phyloP scores from a whole-genome alignment of 2,113 vertebrate genomes.

The Scomber japonicus region DNA sequence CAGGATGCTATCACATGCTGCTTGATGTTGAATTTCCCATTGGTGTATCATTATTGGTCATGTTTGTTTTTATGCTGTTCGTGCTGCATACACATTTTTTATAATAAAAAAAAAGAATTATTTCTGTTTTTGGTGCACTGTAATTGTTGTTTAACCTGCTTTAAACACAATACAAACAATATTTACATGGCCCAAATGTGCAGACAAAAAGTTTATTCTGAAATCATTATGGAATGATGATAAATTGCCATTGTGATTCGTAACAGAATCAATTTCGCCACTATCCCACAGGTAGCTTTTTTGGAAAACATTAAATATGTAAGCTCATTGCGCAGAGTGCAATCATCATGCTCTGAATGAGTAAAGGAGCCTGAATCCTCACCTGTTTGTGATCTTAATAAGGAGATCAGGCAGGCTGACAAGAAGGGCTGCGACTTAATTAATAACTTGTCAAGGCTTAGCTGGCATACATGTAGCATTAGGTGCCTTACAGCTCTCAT shows the following conservation, averaged over 20 bases:
- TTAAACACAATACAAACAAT: slow-evolving; percentile 12
- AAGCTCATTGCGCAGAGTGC: slow-evolving; percentile 2
- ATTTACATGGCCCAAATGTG: background rate
- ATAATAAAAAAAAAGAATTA: too few relatives aligned
- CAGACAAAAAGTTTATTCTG: background rate
- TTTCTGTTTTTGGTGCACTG: background rate
- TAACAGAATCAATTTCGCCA: background rate
- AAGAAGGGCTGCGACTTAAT: slow-evolving; percentile 72
- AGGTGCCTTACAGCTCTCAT: slow-evolving; percentile 58
- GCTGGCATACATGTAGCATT: slow-evolving; percentile 64
- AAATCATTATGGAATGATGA: background rate
- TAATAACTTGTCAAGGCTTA: slow-evolving; percentile 71
- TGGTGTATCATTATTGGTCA: slow-evolving; percentile 9
- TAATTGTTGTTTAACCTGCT: slow-evolving; percentile 9
- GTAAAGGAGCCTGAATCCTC: slow-evolving; percentile 34
- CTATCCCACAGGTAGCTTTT: slow-evolving; percentile 5
- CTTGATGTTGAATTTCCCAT: slow-evolving; percentile 11
- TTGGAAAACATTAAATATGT: slow-evolving; percentile 1
- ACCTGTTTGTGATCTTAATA: slow-evolving; percentile 63
- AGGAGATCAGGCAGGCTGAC: slow-evolving; percentile 56
- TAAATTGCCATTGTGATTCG: background rate
- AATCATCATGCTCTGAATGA: background rate
- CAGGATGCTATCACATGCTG: slow-evolving; percentile 8
- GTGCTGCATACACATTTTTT: background rate
- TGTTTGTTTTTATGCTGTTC: slow-evolving; percentile 13